These are phyloP conservation scores for Exaiptasia diaphana DNA, from an alignment of 64 coral and sea anemone genomes.

Conservation along the genomic window DNA sequence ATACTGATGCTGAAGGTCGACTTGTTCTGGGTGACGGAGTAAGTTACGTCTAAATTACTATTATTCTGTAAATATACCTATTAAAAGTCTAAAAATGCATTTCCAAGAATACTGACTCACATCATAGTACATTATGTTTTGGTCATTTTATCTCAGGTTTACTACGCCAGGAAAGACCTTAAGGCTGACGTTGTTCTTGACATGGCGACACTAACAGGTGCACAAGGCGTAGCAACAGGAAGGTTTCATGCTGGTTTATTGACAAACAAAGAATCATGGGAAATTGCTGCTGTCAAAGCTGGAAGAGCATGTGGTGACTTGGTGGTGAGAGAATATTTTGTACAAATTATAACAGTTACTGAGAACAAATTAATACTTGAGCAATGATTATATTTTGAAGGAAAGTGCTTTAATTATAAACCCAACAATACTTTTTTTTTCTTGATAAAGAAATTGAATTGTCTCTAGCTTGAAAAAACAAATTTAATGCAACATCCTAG, in stretches of 20 bases:
- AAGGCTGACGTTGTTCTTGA: constrained; percentile 81
- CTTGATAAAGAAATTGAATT: too few relatives aligned
- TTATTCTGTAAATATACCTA: not conserved
- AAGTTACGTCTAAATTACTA: not conserved
- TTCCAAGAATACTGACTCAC: too few relatives aligned
- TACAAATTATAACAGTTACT: too few relatives aligned
- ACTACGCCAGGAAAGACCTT: constrained; percentile 84
- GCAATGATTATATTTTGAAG: not conserved
- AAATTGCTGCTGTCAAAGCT: constrained; percentile 58
- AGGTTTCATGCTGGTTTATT: constrained; percentile 72
- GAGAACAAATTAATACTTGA: too few relatives aligned
- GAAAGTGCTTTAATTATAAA: not conserved
- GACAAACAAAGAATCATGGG: constrained; percentile 82
- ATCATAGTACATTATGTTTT: too few relatives aligned
- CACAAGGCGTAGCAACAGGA: constrained; percentile 85
- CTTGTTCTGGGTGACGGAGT: constrained; percentile 91
- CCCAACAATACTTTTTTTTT: too few relatives aligned
- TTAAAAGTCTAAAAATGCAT: not conserved
- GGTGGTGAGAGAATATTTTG: constrained; percentile 49
- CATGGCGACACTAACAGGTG: constrained; percentile 98
- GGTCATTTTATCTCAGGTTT: constrained; percentile 77
- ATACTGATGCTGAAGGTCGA: constrained; percentile 94
- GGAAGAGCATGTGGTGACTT: constrained; percentile 78
- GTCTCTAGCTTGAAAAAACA: too few relatives aligned
- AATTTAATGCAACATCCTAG: too few relatives aligned